phyloP scores from a whole-genome alignment of 2,888 invertebrate species.

The Melolontha melolontha region DNA sequence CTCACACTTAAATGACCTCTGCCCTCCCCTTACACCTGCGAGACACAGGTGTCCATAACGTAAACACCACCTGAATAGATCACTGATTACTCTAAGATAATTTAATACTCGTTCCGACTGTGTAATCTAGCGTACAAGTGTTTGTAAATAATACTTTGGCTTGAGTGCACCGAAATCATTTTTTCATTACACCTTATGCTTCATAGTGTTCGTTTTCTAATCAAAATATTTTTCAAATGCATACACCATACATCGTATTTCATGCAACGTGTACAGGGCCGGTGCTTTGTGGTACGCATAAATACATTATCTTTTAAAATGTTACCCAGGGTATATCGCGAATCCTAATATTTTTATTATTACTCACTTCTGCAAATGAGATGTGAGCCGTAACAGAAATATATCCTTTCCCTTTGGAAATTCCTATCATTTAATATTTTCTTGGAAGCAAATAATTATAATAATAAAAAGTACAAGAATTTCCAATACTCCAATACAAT shows the following conservation, averaged over 20 bases:
- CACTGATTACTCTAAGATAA: constrained; percentile 44
- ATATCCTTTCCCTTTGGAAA: no score
- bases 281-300: no score
- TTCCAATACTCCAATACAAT: no score
- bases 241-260: background rate
- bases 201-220: background rate
- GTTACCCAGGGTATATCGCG: no score
- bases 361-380: no score
- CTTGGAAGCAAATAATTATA: no score
- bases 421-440: no score
- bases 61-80: constrained; percentile 54
- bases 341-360: no score
- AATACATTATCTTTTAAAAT: no score
- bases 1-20: constrained; percentile 54
- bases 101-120: constrained; percentile 40
- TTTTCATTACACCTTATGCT: constrained; percentile 4
- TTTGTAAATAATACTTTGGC: constrained; percentile 41
- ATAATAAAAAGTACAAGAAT: no score
- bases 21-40: constrained; percentile 57
- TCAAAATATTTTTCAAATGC: constrained; percentile 1
- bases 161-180: constrained; percentile 9
- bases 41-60: constrained; percentile 56
- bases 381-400: no score
- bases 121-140: constrained; percentile 42
- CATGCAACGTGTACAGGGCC: background rate